These are phyloP conservation scores for Drosophila meridionalis DNA, from an alignment of 2,888 invertebrate species.

Conservation along the genomic window DNA sequence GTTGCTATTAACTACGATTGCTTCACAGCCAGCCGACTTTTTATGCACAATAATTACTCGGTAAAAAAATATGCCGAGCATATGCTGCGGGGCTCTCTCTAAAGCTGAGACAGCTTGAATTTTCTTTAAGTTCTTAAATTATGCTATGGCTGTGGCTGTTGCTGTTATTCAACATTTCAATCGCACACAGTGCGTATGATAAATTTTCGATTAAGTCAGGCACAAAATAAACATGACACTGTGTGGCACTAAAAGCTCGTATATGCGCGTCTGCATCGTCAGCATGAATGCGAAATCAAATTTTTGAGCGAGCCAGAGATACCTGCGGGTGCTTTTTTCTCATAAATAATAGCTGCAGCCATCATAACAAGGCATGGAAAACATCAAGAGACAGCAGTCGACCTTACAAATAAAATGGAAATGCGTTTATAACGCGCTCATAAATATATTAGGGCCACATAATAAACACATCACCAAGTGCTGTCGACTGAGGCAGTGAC, in stretches of 20 bases:
- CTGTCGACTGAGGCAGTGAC: conserved; percentile 65
- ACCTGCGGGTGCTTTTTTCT: conserved; percentile 66
- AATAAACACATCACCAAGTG: conserved; percentile 77
- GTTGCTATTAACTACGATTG: conserved; percentile 23
- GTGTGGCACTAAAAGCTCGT: conserved; percentile 22
- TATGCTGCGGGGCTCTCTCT: not conserved
- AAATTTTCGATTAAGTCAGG: conserved; percentile 30
- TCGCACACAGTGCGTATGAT: conserved; percentile 49
- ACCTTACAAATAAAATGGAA: conserved; percentile 75
- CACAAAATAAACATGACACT: conserved; percentile 19
- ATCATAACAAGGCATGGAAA: conserved; percentile 20
- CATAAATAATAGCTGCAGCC: conserved; percentile 64
- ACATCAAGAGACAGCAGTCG: conserved; percentile 26
- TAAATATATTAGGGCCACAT: conserved; percentile 79
- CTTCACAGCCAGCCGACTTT: not conserved
- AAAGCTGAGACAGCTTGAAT: not conserved
- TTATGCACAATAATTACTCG: conserved; percentile 11
- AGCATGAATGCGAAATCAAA: conserved; percentile 72
- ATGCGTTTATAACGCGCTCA: conserved; percentile 80
- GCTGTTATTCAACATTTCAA: not conserved
- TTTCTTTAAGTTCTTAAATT: not conserved
- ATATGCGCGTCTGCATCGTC: conserved; percentile 51
- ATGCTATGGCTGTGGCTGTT: not conserved
- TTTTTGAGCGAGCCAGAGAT: conserved; percentile 61
- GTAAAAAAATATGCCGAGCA: not conserved